Evolutionary conservation across 2,113 vertebrate genomes (phyloP).

Genomic region (Cavia aperea): DNA sequence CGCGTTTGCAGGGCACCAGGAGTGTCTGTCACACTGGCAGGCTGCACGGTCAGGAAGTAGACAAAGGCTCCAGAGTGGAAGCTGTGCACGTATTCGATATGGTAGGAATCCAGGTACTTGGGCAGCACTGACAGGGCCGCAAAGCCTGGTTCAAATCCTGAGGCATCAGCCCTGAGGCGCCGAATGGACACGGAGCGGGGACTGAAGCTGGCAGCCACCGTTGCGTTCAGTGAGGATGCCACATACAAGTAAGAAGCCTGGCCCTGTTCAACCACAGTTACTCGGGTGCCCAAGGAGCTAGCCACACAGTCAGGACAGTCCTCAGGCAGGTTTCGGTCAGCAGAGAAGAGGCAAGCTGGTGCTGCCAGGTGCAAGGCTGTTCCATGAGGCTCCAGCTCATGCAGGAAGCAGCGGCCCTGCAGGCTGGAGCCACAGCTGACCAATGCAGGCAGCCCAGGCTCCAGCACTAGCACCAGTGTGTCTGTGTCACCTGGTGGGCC

Average conservation of each 20-base stretch:
- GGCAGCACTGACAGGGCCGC: conserved; percentile 85
- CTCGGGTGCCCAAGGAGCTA: conserved; percentile 87
- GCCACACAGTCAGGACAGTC: conserved; percentile 90
- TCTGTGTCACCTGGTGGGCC: conserved; percentile 77
- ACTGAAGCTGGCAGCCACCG: conserved; percentile 80
- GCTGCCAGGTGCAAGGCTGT: conserved; percentile 6
- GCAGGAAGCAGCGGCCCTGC: conserved; percentile 87
- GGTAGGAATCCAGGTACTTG: conserved; percentile 76
- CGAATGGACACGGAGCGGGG: conserved; percentile 88
- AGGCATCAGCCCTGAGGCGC: conserved; percentile 81
- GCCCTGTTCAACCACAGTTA: conserved; percentile 82
- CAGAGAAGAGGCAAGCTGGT: conserved; percentile 81
- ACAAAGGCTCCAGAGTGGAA: conserved; percentile 82
- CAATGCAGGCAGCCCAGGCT: conserved; percentile 82
- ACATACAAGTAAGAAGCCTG: conserved; percentile 86
- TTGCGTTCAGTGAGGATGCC: conserved; percentile 83
- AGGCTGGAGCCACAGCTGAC: conserved; percentile 87
- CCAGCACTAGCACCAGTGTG: conserved; percentile 84
- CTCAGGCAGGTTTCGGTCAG: conserved; percentile 72
- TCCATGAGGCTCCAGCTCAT: conserved; percentile 67
- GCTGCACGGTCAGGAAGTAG: conserved; percentile 92
- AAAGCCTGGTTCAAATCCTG: conserved; percentile 83
- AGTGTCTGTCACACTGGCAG: conserved; percentile 59
- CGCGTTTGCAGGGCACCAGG: conserved; percentile 79
- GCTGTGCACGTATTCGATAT: conserved; percentile 87